Percentiles rank a stretch among this genome's conserved stretches.
These are phyloP conservation scores for Ciconia maguari DNA, from an alignment of 2,113 vertebrate genomes.

Conservation along the genomic window DNA sequence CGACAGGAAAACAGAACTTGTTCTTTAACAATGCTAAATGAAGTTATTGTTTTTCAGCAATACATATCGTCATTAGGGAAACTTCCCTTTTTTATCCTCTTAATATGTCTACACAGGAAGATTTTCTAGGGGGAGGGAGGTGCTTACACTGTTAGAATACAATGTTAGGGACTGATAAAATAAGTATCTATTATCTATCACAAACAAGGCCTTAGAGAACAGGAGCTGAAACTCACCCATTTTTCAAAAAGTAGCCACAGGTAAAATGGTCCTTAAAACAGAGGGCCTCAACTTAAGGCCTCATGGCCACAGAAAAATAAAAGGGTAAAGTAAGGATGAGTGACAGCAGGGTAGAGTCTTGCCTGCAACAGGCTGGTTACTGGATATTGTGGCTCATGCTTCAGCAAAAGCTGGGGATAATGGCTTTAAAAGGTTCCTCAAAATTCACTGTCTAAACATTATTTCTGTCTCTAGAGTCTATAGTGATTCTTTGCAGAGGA, in stretches of 20 bases:
- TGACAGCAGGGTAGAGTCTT: not conserved
- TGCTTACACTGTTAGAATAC: not conserved
- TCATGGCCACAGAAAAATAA: not conserved
- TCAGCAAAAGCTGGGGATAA: not conserved
- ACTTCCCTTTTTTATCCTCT: not conserved
- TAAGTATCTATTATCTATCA: not conserved
- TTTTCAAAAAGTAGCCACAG: not conserved
- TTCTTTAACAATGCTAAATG: not conserved
- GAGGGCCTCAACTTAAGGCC: not conserved
- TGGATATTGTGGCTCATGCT: not conserved
- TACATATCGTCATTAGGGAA: not conserved
- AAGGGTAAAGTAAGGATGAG: not conserved
- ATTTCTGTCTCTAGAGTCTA: not conserved
- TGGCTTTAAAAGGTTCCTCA: not conserved
- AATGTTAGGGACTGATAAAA: not conserved
- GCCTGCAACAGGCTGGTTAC: not conserved
- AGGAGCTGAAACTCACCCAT: not conserved
- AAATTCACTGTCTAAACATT: not conserved
- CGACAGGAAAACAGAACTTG: not conserved
- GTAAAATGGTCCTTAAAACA: not conserved
- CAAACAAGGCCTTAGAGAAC: not conserved
- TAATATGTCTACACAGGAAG: not conserved
- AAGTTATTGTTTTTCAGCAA: not conserved
- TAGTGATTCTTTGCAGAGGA: not conserved
- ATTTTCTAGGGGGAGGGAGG: not conserved